These are phyloP conservation scores for Melikaiella ostensackeni DNA, from an alignment of 2,888 invertebrate genomes.

Conservation along the genomic window DNA sequence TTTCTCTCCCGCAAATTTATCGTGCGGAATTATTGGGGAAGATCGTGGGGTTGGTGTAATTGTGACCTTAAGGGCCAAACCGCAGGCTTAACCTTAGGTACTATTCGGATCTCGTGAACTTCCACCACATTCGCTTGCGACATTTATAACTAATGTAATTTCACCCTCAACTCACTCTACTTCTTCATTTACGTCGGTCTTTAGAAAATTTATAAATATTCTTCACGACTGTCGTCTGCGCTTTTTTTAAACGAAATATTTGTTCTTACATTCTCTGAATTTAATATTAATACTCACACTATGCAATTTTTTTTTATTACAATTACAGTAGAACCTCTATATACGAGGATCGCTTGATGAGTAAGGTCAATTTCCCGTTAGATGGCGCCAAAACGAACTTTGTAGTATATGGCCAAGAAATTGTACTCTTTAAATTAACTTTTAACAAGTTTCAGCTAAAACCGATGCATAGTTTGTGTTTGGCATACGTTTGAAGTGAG, in stretches of 20 bases:
- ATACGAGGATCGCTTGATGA: no score
- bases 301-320: no score
- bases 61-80: constrained; percentile 36
- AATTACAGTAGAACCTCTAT: no score
- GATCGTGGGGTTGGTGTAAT: constrained; percentile 21
- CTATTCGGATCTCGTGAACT: constrained; percentile 22
- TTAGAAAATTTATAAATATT: neutral
- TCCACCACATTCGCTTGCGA: constrained; percentile 31
- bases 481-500: no score
- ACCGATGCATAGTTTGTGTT: no score
- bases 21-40: constrained; percentile 14
- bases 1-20: constrained; percentile 22
- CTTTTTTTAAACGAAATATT: neutral
- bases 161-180: constrained; percentile 18
- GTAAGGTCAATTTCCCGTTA: no score
- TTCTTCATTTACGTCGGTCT: constrained; percentile 22
- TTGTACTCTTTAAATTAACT: no score
- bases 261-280: neutral
- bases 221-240: neutral
- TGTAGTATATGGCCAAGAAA: no score
- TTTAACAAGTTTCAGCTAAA: no score
- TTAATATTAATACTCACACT: no score
- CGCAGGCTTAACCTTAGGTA: constrained; percentile 22
- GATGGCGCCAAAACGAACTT: no score
- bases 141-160: constrained; percentile 33